phyloP scores from a whole-genome alignment of 2,888 invertebrate genomes.

The Bruchidius siliquastri region DNA sequence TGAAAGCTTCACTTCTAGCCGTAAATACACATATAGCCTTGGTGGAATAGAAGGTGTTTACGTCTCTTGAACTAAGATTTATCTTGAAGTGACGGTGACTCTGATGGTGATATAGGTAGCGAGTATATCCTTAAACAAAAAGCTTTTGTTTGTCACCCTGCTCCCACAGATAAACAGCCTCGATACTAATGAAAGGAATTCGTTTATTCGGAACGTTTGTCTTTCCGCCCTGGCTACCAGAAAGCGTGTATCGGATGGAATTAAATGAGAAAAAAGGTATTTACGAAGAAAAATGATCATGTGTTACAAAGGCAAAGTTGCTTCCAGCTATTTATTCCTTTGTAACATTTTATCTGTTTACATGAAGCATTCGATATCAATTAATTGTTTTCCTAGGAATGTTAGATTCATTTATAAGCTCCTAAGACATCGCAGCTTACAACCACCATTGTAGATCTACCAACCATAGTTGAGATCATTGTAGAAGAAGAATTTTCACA shows the following conservation, averaged over 20 bases:
- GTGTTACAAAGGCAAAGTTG: neutral
- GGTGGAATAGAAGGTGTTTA: neutral
- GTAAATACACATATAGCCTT: neutral
- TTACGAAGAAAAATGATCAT: neutral
- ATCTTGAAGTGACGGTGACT: neutral
- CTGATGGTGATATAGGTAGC: neutral
- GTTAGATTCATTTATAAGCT: neutral
- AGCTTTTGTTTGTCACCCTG: neutral
- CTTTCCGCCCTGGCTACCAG: neutral
- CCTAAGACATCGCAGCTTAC: too few species aligned
- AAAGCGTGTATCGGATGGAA: neutral
- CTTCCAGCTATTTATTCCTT: neutral
- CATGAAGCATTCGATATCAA: neutral
- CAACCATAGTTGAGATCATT: too few species aligned
- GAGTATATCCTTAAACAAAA: neutral
- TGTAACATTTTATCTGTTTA: neutral
- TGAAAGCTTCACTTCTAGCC: neutral
- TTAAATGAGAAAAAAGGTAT: neutral
- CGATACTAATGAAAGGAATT: neutral
- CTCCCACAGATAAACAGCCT: neutral
- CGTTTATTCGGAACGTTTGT: neutral
- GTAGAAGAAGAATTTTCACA: too few species aligned
- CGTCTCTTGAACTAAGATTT: neutral
- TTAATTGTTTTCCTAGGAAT: neutral
- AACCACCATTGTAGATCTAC: too few species aligned